Evolutionary conservation across 2,113 vertebrate genomes (phyloP), one percentile per base, ranked within the genome.

Genomic region (Sinocyclocheilus rhinocerous): DNA sequence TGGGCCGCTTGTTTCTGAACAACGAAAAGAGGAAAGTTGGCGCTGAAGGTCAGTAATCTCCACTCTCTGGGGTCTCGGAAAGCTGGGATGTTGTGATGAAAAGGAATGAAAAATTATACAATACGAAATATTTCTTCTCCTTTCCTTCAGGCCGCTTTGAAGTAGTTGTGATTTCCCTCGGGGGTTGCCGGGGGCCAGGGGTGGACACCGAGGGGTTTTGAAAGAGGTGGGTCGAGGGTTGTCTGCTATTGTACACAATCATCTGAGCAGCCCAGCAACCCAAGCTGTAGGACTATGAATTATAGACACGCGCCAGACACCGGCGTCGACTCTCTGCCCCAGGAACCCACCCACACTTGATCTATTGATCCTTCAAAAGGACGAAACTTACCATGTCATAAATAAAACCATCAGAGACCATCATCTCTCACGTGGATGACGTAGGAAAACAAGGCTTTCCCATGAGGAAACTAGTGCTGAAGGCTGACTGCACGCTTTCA

Each of bases 161-260:
- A 86, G 55, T 65, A 85, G 63, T 69, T 36, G 85, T 87, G 85
- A 88, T 84, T 86, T 84, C 82, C 73, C 79, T 82, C 33, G 86
- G 63, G 86, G 22, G 18, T 76, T 42, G 67, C 45, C 81, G 36
- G 55, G 65, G 84, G 75, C 76, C 42, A 80, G 69, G 42, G 61
- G 10, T 86, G 15, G 61, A 26, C 75, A 84, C 22, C 6, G 10
- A 57, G 48, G 75, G 57, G 67, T 20, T 65, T 50, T 18, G 50
- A 78, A 36, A 75, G 59, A 65, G 81, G 75, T 45, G 18, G 72
- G 73, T 36, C 16, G 18, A 57, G 50, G 73, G 59, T 29, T 61
- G 48, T 69, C 61, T 83, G 48, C 42, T 70, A 67, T 83, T 79
- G 36, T 83, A 79, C 59, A 79, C 76, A 33, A 63, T 80, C 76